Percentiles rank a stretch among this genome's conserved stretches.
These are phyloP conservation scores for Pilophorus perplexus DNA, from an alignment of 2,888 invertebrate species.

Conservation along the genomic window DNA sequence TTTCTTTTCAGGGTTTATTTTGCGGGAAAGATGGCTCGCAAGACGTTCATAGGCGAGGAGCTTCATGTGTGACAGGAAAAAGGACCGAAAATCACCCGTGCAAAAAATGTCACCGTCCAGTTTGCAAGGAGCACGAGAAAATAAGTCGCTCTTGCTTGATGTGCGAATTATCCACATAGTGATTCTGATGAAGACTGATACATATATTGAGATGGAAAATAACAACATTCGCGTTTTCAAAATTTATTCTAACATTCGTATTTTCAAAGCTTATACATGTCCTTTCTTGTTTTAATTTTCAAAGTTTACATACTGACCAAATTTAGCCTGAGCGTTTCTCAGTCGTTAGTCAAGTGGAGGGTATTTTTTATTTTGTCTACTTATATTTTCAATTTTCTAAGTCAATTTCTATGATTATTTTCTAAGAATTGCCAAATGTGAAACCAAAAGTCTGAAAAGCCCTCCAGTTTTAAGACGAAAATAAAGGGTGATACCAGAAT, in stretches of 20 bases:
- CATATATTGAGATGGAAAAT: too few relatives aligned
- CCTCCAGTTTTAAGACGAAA: neutral
- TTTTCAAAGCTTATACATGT: too few relatives aligned
- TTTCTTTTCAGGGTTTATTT: slow-evolving; percentile 4
- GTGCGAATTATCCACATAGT: neutral
- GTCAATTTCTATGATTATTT: neutral
- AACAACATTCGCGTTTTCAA: too few relatives aligned
- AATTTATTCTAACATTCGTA: too few relatives aligned
- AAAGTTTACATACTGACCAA: too few relatives aligned
- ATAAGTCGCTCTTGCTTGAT: neutral
- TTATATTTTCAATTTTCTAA: neutral
- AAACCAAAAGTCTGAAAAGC: neutral
- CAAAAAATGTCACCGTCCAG: neutral
- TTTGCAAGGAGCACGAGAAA: neutral
- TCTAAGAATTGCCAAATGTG: neutral
- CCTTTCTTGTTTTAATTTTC: too few relatives aligned
- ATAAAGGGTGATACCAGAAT: neutral
- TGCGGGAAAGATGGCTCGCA: neutral
- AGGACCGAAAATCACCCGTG: neutral
- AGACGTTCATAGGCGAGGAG: neutral
- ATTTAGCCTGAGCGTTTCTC: too few relatives aligned
- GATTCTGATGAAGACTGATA: neutral
- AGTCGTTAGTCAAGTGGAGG: neutral
- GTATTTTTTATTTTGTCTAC: neutral
- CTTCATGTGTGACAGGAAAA: neutral